Percentiles rank a stretch among this genome's conserved stretches.
Evolutionary conservation across 2,113 vertebrate genomes (phyloP).

Genomic region (Calidris pugnax): DNA sequence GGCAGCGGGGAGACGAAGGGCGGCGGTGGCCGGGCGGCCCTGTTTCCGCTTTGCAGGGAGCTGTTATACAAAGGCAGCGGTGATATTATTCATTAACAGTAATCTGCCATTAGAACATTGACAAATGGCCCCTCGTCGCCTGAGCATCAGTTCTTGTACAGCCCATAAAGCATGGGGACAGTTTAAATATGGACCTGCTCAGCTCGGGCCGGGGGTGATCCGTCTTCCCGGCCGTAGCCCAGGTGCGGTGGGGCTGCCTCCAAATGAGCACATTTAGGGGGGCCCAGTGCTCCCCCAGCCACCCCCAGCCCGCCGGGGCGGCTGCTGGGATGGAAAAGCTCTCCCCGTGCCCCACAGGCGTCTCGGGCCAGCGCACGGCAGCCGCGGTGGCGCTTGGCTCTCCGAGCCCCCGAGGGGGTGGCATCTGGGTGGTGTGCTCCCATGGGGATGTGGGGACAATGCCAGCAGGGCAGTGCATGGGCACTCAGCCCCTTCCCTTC

Average conservation of each 20-base stretch:
- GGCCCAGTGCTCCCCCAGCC: not conserved
- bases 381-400: rapidly evolving
- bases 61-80: slow-evolving; percentile 52
- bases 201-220: slow-evolving; percentile 83
- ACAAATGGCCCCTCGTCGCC: slow-evolving; percentile 84
- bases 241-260: slow-evolving; percentile 65
- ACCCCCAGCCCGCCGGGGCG: rapidly evolving
- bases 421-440: not conserved
- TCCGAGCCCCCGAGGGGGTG: rapidly evolving
- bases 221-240: slow-evolving; percentile 75
- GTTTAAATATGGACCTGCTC: slow-evolving; percentile 94
- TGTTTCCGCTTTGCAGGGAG: slow-evolving; percentile 24
- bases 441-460: too few relatives aligned
- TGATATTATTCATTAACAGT: slow-evolving; percentile 91
- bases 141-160: slow-evolving; percentile 80
- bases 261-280: slow-evolving; percentile 68
- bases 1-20: not conserved
- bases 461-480: rapidly evolving
- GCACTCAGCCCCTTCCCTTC: rapidly evolving
- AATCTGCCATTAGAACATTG: slow-evolving; percentile 93
- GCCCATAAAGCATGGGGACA: slow-evolving; percentile 94
- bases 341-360: rapidly evolving
- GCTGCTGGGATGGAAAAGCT: not conserved
- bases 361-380: rapidly evolving
- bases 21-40: not conserved